Base-by-base conservation (phyloP, 2,797 vertebrate genomes). In the Salmo trutta region DNA sequence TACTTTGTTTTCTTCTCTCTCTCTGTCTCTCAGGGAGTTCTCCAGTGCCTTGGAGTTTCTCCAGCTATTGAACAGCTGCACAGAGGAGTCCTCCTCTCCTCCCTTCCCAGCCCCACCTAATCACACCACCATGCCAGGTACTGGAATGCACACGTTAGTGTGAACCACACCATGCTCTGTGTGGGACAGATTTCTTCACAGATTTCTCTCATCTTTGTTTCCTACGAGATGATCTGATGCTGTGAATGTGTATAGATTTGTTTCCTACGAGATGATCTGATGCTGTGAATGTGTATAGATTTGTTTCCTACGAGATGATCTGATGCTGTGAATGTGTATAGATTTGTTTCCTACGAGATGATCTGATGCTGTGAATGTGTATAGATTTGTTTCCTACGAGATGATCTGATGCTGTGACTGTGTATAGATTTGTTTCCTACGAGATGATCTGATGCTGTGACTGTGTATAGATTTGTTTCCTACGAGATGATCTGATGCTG, bases 31-130 rank as follows among this genome's bases (percentile, higher is more conserved):
- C 91, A 99, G 98, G 7, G 97, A 99, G 88, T 99, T 99, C 86
- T 95, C 95, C 7, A 88, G 92, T 69, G 96, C 97, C 8, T 87
- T 97, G 81, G 96, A 98, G 82, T 98, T 98, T 84, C 92, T 99
- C 83, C 96, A 96, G 81, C 85, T 99, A 88, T 91, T 99, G 84
- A 97, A 96, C 85, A 96, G 94, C 79, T 98, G 97, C 79, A 98
- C 97, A 0, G 96, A 98, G 87, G 96, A 98, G 79, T 94, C 95
- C 51, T 87, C 89, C 1, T 82, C 87, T 51, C 88, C 91, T 24
- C 89, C 86, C 59, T 94, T 95, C 84, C 92, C 92, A 0, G 82
- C 91, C 79, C 90, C 91, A 81, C 89, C 91, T 85, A 93, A 82
- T 91, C 92, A 93, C 84, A 90, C 82, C 90, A 87, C 86, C 70